phyloP scores from a whole-genome alignment of 1,140 invertebrate genomes.

The Drosophila mauritiana region DNA sequence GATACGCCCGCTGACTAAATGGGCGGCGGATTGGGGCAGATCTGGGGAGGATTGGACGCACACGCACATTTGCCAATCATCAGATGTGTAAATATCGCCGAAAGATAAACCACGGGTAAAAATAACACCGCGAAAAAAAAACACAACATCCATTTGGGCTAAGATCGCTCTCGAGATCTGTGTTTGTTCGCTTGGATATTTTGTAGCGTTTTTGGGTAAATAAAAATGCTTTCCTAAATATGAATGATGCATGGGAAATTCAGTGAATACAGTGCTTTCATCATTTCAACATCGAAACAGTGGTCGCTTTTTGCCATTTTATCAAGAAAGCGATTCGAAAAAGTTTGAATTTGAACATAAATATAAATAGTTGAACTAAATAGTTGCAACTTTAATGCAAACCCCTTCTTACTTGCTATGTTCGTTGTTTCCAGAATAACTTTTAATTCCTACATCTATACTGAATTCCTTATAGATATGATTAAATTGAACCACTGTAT shows the following conservation, averaged over 20 bases:
- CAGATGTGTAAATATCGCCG: constrained; percentile 43
- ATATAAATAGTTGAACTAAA: too few species aligned
- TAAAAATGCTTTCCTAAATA: constrained; percentile 59
- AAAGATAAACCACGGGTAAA: constrained; percentile 50
- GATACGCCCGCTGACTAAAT: not conserved
- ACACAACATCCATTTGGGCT: constrained; percentile 9
- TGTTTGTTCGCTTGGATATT: constrained; percentile 1
- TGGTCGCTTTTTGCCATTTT: not conserved
- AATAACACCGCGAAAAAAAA: constrained; percentile 26
- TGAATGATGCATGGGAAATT: constrained; percentile 56
- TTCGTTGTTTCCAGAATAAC: too few species aligned
- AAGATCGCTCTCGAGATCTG: constrained; percentile 8
- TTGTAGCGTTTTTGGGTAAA: constrained; percentile 41
- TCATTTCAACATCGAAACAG: constrained; percentile 2
- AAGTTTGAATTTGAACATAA: too few species aligned
- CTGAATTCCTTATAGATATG: too few species aligned
- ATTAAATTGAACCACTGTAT: not conserved
- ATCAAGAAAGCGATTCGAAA: too few species aligned
- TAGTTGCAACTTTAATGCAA: too few species aligned
- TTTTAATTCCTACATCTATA: too few species aligned
- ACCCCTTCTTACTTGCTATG: too few species aligned
- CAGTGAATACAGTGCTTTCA: constrained; percentile 5
- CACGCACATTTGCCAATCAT: constrained; percentile 49
- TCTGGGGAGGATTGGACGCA: not conserved
- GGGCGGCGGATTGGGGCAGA: too few species aligned